Conservation (phyloP, 2,113 vertebrate genomes). For the Oostethus manadensis region DNA sequence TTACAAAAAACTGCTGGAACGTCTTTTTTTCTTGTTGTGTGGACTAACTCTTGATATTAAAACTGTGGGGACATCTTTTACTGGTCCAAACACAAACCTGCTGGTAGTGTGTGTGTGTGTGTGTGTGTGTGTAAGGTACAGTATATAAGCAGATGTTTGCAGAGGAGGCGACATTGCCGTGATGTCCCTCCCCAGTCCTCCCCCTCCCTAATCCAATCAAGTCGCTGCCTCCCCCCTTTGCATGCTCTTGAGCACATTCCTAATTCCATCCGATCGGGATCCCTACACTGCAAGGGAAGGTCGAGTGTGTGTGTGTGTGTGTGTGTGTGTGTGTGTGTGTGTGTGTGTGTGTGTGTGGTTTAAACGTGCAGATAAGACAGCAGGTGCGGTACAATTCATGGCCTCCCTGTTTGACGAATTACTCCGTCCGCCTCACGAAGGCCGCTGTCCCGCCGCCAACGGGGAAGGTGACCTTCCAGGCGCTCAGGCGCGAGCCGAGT, state of each 20-base stretch:
- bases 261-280: slow-evolving; percentile 59
- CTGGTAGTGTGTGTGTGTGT: too few relatives aligned
- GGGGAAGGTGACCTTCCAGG: slow-evolving; percentile 66
- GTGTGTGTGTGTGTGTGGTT: slow-evolving; percentile 34
- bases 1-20: too few relatives aligned
- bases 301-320: slow-evolving; percentile 17
- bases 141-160: slow-evolving; percentile 38
- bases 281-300: slow-evolving; percentile 30
- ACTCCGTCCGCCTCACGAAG: slow-evolving; percentile 58
- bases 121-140: not conserved
- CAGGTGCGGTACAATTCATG: slow-evolving; percentile 52
- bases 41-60: too few relatives aligned
- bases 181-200: slow-evolving; percentile 52
- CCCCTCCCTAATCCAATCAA: slow-evolving; percentile 55
- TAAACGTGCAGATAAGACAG: slow-evolving; percentile 52
- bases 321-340: slow-evolving; percentile 23
- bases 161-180: slow-evolving; percentile 44
- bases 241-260: slow-evolving; percentile 20
- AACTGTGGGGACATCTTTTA: slow-evolving; percentile 1
- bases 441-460: slow-evolving; percentile 43
- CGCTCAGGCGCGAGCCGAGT: slow-evolving; percentile 4
- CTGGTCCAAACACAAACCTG: too few relatives aligned
- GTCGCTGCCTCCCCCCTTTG: slow-evolving; percentile 17
- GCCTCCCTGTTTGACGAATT: slow-evolving; percentile 64
- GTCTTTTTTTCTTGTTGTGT: too few relatives aligned